These are phyloP conservation scores for Aphaenogaster ashmeadi DNA, from an alignment of 1,140 invertebrate genomes.

Conservation along the genomic window DNA sequence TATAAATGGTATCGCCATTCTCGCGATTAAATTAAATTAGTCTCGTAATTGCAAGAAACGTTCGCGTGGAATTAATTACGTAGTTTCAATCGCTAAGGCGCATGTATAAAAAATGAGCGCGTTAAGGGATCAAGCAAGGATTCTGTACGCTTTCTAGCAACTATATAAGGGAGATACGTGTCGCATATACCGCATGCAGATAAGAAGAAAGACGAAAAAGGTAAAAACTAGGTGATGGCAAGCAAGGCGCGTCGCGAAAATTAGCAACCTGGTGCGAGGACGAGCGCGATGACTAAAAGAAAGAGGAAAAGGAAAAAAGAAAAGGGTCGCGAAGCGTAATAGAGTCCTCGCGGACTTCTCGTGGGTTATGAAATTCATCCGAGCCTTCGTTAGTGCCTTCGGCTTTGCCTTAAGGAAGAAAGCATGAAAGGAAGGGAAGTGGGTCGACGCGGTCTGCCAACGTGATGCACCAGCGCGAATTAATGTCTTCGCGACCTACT, in stretches of 20 bases:
- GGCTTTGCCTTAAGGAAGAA: conserved; percentile 54
- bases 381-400: conserved; percentile 62
- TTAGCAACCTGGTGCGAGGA: conserved; percentile 39
- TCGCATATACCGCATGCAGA: conserved; percentile 16
- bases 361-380: conserved; percentile 65
- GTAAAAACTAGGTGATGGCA: background rate
- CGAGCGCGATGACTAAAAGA: conserved; percentile 29
- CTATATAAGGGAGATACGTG: background rate
- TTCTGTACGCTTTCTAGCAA: conserved; percentile 33
- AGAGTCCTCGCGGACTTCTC: conserved; percentile 45
- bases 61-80: conserved; percentile 47
- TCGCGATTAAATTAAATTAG: conserved; percentile 46
- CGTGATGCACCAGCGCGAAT: conserved; percentile 30
- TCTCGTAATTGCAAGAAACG: conserved; percentile 2
- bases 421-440: conserved; percentile 52
- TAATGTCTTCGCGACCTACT: conserved; percentile 62
- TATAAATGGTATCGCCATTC: background rate
- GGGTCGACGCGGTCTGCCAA: conserved; percentile 46
- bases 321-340: conserved; percentile 35
- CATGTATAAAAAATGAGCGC: conserved; percentile 2
- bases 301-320: conserved; percentile 45
- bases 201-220: background rate
- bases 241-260: conserved; percentile 36
- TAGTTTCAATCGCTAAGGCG: conserved; percentile 2
- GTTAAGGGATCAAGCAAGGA: conserved; percentile 23